These are phyloP conservation scores for Oegoconia quadripuncta DNA, from an alignment of 2,888 invertebrate genomes.

Conservation along the genomic window DNA sequence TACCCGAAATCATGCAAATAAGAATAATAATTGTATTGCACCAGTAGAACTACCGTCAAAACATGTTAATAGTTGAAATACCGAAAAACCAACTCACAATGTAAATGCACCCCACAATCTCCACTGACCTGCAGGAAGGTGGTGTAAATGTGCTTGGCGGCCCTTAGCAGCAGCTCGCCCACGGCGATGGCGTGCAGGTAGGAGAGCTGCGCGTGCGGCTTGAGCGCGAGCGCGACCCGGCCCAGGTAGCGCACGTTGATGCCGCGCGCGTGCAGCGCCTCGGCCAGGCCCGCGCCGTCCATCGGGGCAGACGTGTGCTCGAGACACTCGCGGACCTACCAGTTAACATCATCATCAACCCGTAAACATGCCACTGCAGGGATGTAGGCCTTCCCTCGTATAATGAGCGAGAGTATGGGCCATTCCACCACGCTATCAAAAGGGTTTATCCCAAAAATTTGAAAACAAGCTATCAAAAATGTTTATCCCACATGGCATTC, in stretches of 20 bases:
- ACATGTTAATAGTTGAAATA: no score
- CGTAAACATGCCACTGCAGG: no score
- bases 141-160: slow-evolving; percentile 96
- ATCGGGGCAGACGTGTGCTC: slow-evolving; percentile 96
- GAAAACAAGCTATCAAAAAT: no score
- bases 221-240: slow-evolving; percentile 89
- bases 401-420: no score
- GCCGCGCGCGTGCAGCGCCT: slow-evolving; percentile 96
- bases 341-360: neutral
- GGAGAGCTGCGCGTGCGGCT: slow-evolving; percentile 87
- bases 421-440: no score
- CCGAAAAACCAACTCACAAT: neutral
- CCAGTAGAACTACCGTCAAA: no score
- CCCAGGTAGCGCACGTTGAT: slow-evolving; percentile 98
- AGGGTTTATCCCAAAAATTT: no score
- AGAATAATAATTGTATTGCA: no score
- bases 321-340: slow-evolving; percentile 90
- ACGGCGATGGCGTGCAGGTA: slow-evolving; percentile 95
- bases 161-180: slow-evolving; percentile 92
- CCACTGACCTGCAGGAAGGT: slow-evolving; percentile 87
- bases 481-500: no score
- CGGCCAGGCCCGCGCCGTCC: slow-evolving; percentile 95
- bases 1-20: no score
- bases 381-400: no score
- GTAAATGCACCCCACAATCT: neutral